Percentiles rank a stretch among this genome's conserved stretches.
phyloP scores from a whole-genome alignment of 2,113 vertebrate species.

The Ibidorhyncha struthersii region DNA sequence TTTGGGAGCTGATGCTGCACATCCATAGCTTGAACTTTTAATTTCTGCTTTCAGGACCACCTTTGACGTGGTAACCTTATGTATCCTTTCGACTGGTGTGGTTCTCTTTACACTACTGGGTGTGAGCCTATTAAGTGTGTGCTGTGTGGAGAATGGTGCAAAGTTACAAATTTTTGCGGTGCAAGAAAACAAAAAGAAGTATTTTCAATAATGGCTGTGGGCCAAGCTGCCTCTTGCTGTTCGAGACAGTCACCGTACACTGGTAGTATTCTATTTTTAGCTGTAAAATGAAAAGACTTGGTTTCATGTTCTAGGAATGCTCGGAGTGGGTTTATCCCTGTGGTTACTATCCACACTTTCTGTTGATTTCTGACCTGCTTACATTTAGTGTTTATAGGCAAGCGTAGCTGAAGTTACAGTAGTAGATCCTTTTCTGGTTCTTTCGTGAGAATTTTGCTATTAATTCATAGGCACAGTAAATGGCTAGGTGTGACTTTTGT shows the following conservation, averaged over 20 bases:
- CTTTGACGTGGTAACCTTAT: fast-evolving
- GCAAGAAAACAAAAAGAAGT: not conserved
- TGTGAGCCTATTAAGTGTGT: not conserved
- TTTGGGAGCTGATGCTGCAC: not conserved
- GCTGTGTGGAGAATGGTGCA: not conserved
- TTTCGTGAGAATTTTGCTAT: not conserved
- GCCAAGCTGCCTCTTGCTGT: not conserved
- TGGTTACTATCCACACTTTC: not conserved
- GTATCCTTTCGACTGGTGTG: not conserved
- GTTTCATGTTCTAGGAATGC: not conserved
- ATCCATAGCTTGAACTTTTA: not conserved
- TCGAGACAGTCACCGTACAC: not conserved
- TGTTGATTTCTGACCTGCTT: not conserved
- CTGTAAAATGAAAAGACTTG: not conserved
- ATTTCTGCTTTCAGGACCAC: not conserved
- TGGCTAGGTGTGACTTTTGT: not conserved
- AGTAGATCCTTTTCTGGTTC: not conserved
- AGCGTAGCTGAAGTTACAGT: not conserved
- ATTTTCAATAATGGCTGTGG: not conserved
- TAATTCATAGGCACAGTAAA: not conserved
- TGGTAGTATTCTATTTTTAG: not conserved
- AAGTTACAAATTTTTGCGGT: not conserved
- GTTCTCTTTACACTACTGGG: not conserved
- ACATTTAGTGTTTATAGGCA: not conserved
- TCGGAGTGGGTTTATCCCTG: not conserved